Base-by-base conservation (phyloP, 1,140 invertebrate genomes). In the Ctenoplectra terminalis region DNA sequence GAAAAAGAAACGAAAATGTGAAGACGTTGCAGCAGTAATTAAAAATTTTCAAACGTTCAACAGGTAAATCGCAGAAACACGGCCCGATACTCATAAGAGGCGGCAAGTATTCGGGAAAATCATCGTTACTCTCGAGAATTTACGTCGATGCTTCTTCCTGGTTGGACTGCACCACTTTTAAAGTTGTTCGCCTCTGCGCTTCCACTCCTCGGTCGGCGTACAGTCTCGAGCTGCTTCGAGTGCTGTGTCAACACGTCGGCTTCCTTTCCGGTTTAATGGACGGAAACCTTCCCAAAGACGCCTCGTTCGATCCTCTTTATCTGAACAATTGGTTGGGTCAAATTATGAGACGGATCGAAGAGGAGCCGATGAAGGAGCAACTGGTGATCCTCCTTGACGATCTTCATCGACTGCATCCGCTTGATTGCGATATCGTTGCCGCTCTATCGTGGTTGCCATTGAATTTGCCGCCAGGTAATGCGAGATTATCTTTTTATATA, bases 291-390 rank as follows among this genome's bases (percentile, higher is more conserved):
- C 97, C 97, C 4, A 96, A 96, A 88, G 97, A 98, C 84, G 96
- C 97, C 23, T 97, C 96, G 64, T 97, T 97, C 84, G 97, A 98
- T 93, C 96, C 97, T 0, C 91, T 97, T 31, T 97, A 97, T 87
- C 95, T 97, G 70, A 97, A 97, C 91, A 97, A 97, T 91, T 98
- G 97, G 97, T 97, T 98, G 89, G 96, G 96, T 92, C 96, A 96
- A 89, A 94, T 97, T 11, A 90, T 97, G 79, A 93, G 95, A 31
- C 94, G 95, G 81, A 96, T 96, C 72, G 96, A 96, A 87, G 96
- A 96, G 61, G 95, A 96, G 84, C 89, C 91, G 3, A 82, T 91
- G 48, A 17, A 67, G 3, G 95, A 96, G 85, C 95, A 97, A 54
- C 90, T 98, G 9, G 94, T 97, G 31, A 96, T 98, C 81, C 95